Conservation (phyloP, 2,113 vertebrate species). For the Tragelaphus imberbis region DNA sequence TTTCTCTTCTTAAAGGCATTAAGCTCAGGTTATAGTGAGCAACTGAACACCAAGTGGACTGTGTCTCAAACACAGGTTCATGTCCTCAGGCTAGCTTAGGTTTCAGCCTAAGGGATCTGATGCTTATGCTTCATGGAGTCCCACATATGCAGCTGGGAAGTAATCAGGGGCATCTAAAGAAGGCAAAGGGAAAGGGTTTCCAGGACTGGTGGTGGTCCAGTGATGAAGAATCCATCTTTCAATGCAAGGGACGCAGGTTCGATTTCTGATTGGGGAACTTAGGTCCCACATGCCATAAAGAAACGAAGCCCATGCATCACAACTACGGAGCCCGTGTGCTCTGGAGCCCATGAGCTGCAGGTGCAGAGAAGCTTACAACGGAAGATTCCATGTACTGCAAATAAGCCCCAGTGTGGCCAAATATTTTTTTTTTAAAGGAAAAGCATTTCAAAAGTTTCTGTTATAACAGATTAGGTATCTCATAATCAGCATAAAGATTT, state of each 20-base stretch:
- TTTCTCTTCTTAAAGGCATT: neutral
- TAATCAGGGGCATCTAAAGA: neutral
- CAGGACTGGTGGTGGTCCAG: neutral
- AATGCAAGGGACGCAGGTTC: neutral
- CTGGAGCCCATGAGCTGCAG: neutral
- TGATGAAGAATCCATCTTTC: neutral
- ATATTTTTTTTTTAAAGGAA: neutral
- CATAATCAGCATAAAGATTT: neutral
- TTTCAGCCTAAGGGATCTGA: neutral
- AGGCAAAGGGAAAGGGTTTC: neutral
- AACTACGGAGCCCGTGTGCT: neutral
- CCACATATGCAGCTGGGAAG: neutral
- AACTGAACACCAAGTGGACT: neutral
- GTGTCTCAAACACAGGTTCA: neutral
- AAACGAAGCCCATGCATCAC: neutral
- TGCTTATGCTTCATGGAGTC: neutral
- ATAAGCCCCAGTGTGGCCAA: neutral
- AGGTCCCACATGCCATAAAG: neutral
- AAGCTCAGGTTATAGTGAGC: neutral
- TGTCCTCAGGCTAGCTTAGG: neutral
- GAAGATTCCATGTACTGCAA: neutral
- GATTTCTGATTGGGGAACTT: neutral
- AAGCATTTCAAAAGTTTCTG: neutral
- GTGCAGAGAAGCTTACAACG: neutral
- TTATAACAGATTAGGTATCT: neutral